Base-by-base conservation (phyloP, 2,888 invertebrate genomes). In the Escarpia spicata region DNA sequence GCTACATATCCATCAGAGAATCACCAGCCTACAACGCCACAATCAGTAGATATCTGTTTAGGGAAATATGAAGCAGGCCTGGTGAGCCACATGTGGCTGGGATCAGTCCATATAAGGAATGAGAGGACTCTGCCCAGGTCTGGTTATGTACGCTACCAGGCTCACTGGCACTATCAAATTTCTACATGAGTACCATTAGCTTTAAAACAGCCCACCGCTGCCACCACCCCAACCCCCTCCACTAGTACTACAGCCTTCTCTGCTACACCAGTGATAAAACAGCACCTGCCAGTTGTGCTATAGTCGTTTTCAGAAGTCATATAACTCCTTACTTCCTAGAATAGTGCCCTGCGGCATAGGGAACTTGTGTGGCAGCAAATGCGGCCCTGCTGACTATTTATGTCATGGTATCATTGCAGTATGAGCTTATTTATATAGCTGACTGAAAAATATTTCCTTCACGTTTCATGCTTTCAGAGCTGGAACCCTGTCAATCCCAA, bases 171-270 rank as follows among this genome's bases (percentile, higher is more conserved):
- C 75, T 75, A 75, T 75, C 75, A 75, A 75, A 75, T 75, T 75
- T 75, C 75, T 75, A 75, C 75, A 75, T 75, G 75, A 75, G 75
- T 75, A 75, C 75, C 75, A 75, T 75, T 75, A 75, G 75, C 75
- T 75, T 75, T 75, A 75, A 75, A 75, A 75, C 75, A 75, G 75
- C 75, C 75, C 19, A 26, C 19, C 26, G 6, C 75, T 26, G 4
- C 75, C 75, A 19, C 75, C 75, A 75, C 75, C 75, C 75, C 75
- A 75, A n/a, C 75, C 75, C 3, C 75, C 26, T 19, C 75, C 75
- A 75, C 75, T n/a, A 75, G 19, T 75, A 75, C 75, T 75, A 75
- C 75, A 75, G 75, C n/a, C 75, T 19, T 3, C 75, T n/a, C 75
- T 26, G 26, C 75, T 75, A 3, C 75, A 3, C n/a, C 75, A 75